Conservation (phyloP, 2,888 invertebrate genomes). For the Agriotes lineatus region DNA sequence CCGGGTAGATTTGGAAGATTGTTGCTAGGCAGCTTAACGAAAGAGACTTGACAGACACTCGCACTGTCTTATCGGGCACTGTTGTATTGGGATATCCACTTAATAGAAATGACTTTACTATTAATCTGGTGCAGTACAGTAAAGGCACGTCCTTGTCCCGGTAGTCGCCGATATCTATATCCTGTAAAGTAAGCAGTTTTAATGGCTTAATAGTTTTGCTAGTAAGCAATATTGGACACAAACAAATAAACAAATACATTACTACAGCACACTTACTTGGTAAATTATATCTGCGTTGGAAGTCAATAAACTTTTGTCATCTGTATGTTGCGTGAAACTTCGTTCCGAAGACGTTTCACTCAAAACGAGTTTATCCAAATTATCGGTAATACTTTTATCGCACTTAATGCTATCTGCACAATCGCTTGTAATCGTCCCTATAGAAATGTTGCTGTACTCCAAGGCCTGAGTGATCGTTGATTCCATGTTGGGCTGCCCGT, state of each 20-base stretch:
- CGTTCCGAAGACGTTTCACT: constrained; percentile 62
- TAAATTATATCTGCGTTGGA: constrained; percentile 34
- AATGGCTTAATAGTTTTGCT: background rate
- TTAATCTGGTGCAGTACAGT: constrained; percentile 78
- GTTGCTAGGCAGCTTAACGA: constrained; percentile 85
- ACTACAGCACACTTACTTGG: constrained; percentile 40
- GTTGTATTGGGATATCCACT: constrained; percentile 71
- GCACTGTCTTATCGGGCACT: constrained; percentile 79
- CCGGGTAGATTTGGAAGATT: constrained; percentile 80
- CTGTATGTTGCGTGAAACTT: constrained; percentile 55
- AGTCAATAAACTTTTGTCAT: constrained; percentile 49
- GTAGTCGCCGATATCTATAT: constrained; percentile 76
- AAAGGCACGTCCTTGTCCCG: constrained; percentile 76
- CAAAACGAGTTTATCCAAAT: constrained; percentile 54
- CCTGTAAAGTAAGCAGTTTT: constrained; percentile 57
- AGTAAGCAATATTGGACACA: background rate
- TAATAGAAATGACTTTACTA: constrained; percentile 81
- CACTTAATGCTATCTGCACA: constrained; percentile 47
- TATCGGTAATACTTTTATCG: constrained; percentile 54
- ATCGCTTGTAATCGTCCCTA: constrained; percentile 49
- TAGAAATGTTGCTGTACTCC: constrained; percentile 53
- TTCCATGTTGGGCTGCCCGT: background rate
- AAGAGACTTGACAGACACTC: constrained; percentile 92
- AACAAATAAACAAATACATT: too few relatives aligned
- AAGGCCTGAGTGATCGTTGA: constrained; percentile 23